Evolutionary conservation across 1,140 invertebrate genomes (phyloP).

Genomic region (Calephelis virginiensis): DNA sequence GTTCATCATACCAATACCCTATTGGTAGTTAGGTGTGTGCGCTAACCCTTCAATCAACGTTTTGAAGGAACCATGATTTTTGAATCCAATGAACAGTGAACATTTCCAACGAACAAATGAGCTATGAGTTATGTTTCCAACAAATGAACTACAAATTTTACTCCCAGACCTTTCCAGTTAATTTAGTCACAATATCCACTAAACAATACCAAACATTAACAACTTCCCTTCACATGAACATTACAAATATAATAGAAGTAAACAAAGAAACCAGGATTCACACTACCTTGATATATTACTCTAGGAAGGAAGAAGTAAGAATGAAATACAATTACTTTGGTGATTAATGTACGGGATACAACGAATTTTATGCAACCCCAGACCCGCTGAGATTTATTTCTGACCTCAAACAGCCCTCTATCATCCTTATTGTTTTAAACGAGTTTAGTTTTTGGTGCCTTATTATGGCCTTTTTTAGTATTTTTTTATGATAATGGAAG

Average conservation of each 20-base stretch:
- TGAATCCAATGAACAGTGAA: no score
- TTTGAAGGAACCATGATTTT: no score
- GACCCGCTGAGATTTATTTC: slow-evolving; percentile 32
- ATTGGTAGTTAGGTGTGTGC: no score
- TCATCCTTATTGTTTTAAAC: slow-evolving; percentile 23
- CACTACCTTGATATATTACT: slow-evolving; percentile 56
- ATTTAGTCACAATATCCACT: neutral
- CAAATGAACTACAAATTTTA: no score
- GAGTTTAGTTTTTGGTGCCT: slow-evolving; percentile 3
- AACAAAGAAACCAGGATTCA: slow-evolving; percentile 15
- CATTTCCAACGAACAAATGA: no score
- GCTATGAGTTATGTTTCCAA: no score
- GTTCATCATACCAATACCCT: no score
- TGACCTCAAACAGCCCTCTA: slow-evolving; percentile 26
- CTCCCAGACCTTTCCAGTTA: no score
- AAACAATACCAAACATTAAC: neutral
- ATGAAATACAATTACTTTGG: slow-evolving; percentile 57
- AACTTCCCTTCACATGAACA: slow-evolving; percentile 5
- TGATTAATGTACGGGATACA: slow-evolving; percentile 55
- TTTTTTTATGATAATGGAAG: no score
- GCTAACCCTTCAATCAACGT: no score
- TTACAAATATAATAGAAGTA: slow-evolving; percentile 11
- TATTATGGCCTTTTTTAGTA: neutral
- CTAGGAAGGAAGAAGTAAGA: slow-evolving; percentile 49
- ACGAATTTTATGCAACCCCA: slow-evolving; percentile 45